phyloP scores from a whole-genome alignment of 2,797 vertebrate species.

The Aselliscus stoliczkanus region DNA sequence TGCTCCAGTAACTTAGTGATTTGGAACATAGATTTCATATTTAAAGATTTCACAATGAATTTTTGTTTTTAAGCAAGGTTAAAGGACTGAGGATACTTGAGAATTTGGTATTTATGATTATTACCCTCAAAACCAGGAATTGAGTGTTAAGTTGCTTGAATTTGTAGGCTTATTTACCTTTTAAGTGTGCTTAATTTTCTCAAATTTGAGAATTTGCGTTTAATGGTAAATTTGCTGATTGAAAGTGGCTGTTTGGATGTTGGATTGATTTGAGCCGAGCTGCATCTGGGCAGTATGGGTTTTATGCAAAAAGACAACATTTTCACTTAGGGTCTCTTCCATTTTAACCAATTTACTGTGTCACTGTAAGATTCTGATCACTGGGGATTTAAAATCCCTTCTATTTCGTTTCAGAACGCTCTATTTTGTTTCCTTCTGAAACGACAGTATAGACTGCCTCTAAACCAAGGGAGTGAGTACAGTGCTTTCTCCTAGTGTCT shows the following conservation, averaged over 20 bases:
- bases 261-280: background rate
- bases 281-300: background rate
- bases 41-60: background rate
- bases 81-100: background rate
- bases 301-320: background rate
- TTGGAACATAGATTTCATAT: background rate
- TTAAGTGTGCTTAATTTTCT: background rate
- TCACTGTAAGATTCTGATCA: background rate
- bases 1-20: background rate
- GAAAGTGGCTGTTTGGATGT: background rate
- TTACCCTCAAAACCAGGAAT: background rate
- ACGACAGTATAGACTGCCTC: background rate
- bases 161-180: background rate
- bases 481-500: background rate
- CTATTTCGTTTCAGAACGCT: background rate
- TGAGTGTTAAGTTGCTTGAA: background rate
- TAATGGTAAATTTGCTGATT: background rate
- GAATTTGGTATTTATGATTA: slow-evolving; percentile 11
- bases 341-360: background rate
- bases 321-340: background rate
- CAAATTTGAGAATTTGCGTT: background rate
- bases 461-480: background rate
- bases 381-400: background rate
- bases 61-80: slow-evolving; percentile 13
- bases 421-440: background rate